Percentiles rank a stretch among this genome's conserved stretches.
These are phyloP conservation scores for Caenorhabditis imperialis DNA, from an alignment of 2,888 invertebrate species.

Conservation along the genomic window DNA sequence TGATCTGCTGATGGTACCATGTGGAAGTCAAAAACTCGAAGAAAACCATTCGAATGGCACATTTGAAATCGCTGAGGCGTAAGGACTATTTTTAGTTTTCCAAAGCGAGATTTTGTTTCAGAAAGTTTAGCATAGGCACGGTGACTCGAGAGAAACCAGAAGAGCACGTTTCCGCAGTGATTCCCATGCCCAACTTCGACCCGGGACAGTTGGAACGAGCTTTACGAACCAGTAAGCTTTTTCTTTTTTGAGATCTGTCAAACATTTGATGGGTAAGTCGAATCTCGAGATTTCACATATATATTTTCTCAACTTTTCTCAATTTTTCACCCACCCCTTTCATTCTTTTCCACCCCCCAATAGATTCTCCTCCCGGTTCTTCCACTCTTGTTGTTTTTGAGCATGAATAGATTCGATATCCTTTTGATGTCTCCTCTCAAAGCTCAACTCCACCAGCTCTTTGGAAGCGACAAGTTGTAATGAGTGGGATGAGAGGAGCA, in stretches of 20 bases:
- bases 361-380: slow-evolving; percentile 6
- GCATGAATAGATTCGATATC: slow-evolving; percentile 50
- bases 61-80: slow-evolving; percentile 26
- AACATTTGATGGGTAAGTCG: too few species aligned
- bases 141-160: slow-evolving; percentile 1
- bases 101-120: too few species aligned
- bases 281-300: too few species aligned
- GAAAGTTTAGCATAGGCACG: slow-evolving; percentile 19
- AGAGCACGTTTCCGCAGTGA: slow-evolving; percentile 24
- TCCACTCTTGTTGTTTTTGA: slow-evolving; percentile 50
- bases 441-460: slow-evolving; percentile 36
- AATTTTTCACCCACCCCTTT: too few species aligned
- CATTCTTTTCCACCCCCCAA: background rate
- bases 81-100: too few species aligned
- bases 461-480: slow-evolving; percentile 14
- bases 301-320: too few species aligned
- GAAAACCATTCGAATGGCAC: background rate
- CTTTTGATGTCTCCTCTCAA: slow-evolving; percentile 48
- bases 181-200: slow-evolving; percentile 39
- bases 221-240: slow-evolving; percentile 46
- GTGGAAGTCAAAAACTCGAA: slow-evolving; percentile 7
- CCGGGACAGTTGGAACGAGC: slow-evolving; percentile 49
- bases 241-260: too few species aligned
- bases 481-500: slow-evolving; percentile 2
- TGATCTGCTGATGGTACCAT: slow-evolving; percentile 23